These are phyloP conservation scores for Sebastolobus alascanus DNA, from an alignment of 2,797 vertebrate genomes.

Conservation along the genomic window DNA sequence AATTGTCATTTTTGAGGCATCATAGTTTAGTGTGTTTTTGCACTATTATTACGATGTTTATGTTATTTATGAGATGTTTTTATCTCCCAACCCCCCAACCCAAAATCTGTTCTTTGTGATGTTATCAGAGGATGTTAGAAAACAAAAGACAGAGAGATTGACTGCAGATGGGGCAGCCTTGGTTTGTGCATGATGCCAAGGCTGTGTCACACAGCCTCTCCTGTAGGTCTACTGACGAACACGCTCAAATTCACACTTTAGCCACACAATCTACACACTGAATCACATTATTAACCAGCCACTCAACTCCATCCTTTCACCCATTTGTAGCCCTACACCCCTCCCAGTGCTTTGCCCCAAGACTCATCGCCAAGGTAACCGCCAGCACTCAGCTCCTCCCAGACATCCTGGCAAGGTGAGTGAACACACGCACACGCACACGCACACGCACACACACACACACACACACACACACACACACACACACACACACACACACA, in stretches of 20 bases:
- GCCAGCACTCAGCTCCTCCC: slow-evolving; percentile 58
- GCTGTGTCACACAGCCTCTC: slow-evolving; percentile 38
- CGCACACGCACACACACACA: slow-evolving; percentile 29
- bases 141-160: slow-evolving; percentile 47
- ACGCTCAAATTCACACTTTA: slow-evolving; percentile 29
- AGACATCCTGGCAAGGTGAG: slow-evolving; percentile 76
- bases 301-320: slow-evolving; percentile 66
- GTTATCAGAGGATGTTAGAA: slow-evolving; percentile 37
- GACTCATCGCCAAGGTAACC: slow-evolving; percentile 75
- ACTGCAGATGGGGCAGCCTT: slow-evolving; percentile 46
- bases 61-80: slow-evolving; percentile 13
- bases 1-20: neutral
- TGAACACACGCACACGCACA: slow-evolving; percentile 27
- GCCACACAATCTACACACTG: slow-evolving; percentile 50
- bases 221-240: slow-evolving; percentile 17
- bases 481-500: slow-evolving; percentile 2
- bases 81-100: neutral
- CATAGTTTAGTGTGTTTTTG: neutral
- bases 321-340: slow-evolving; percentile 60
- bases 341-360: slow-evolving; percentile 62
- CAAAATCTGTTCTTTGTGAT: slow-evolving; percentile 35
- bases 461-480: slow-evolving; percentile 18
- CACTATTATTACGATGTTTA: neutral
- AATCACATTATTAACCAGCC: slow-evolving; percentile 70
- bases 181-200: slow-evolving; percentile 32